These are phyloP conservation scores for Anhinga anhinga DNA, from an alignment of 2,113 vertebrate genomes.

Conservation along the genomic window DNA sequence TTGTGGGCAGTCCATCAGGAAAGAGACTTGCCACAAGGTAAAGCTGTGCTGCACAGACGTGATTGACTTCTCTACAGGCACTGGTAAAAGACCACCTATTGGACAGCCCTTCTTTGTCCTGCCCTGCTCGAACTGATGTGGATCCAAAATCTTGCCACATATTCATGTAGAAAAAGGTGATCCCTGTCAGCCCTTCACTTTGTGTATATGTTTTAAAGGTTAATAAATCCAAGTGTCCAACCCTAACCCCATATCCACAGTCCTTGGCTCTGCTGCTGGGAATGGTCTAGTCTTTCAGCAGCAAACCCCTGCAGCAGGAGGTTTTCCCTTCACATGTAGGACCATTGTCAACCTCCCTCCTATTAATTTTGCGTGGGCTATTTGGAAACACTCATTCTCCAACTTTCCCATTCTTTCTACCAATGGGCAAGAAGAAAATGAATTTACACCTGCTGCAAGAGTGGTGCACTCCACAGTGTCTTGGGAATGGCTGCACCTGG, in stretches of 20 bases:
- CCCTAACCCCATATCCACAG: background rate
- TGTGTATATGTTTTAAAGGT: background rate
- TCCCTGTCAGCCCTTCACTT: background rate
- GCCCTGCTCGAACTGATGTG: background rate
- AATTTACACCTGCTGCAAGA: background rate
- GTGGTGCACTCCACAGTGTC: background rate
- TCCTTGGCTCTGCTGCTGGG: background rate
- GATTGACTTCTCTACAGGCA: background rate
- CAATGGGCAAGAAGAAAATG: background rate
- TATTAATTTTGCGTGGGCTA: background rate
- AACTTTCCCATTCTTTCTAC: background rate
- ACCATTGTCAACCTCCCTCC: background rate
- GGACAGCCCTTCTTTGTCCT: background rate
- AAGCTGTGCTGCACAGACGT: accelerated
- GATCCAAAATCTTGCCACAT: background rate
- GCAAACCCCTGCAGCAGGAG: background rate
- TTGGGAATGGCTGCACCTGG: background rate
- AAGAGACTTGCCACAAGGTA: background rate
- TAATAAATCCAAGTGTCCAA: background rate
- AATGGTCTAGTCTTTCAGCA: background rate
- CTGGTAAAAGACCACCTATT: background rate
- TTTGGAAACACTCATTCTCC: background rate
- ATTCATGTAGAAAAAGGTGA: background rate
- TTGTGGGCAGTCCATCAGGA: background rate
- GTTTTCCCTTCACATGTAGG: background rate